Evolutionary conservation across 64 coral and sea anemone genomes (phyloP).

Genomic region (Platygyra sinensis): DNA sequence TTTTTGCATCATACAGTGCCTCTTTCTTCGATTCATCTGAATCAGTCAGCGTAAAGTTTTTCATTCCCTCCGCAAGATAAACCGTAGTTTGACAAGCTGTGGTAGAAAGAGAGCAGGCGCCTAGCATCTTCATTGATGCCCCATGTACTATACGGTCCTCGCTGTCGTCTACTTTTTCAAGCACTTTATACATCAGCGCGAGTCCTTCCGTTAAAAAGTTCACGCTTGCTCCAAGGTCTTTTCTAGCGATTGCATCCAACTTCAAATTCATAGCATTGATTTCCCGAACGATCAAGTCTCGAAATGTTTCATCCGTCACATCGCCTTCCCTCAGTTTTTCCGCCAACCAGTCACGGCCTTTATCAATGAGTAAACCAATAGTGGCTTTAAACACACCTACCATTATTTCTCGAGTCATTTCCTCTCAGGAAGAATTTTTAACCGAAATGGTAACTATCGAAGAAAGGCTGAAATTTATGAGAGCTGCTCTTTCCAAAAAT

Average conservation of each 20-base stretch:
- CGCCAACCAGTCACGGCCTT: not conserved
- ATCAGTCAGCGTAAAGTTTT: not conserved
- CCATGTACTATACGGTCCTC: not conserved
- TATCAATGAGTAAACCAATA: not conserved
- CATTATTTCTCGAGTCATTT: not conserved
- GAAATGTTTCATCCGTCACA: not conserved
- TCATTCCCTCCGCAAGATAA: not conserved
- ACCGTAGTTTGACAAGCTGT: not conserved
- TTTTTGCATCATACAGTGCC: conserved; percentile 20
- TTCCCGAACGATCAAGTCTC: conserved; percentile 30
- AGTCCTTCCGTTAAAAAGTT: conserved; percentile 68
- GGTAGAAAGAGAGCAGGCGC: not conserved
- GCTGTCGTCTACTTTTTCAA: not conserved
- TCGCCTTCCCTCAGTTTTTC: not conserved
- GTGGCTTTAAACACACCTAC: not conserved
- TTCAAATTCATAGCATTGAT: conserved; percentile 55
- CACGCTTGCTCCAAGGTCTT: conserved; percentile 34
- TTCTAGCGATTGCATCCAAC: conserved; percentile 54
- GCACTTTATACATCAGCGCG: not conserved
- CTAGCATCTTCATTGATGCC: not conserved
- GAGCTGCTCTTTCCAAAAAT: too few species aligned
- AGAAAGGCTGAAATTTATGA: too few species aligned
- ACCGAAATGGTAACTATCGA: not conserved
- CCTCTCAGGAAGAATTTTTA: not conserved
- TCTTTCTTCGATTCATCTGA: not conserved